Evolutionary conservation across 2,113 vertebrate species (phyloP), one percentile per base, ranked within the genome.

Genomic region (Lepus americanus): DNA sequence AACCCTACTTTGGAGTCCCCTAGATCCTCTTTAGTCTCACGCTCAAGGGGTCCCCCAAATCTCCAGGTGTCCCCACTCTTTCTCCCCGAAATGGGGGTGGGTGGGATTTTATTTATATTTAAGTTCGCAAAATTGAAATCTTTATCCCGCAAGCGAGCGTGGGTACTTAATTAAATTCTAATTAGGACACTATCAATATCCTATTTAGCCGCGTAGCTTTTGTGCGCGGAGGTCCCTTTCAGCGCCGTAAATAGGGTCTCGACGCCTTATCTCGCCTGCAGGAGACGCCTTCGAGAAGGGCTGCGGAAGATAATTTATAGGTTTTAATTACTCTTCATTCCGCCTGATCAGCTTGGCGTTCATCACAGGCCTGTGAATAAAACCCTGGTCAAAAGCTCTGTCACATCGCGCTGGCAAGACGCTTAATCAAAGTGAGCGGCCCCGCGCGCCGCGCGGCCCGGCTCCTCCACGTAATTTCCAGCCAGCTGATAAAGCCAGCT

Each of bases 271-370:
- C 99, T 99, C 99, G 98, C 98, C 98, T 98, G 98, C 99, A 99
- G 99, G 99, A 99, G 98, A 99, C 99, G 98, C 98, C 98, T 44
- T 99, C 98, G 99, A 99, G 99, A 99, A 99, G 98, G 98, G 97
- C 98, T 98, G 98, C 98, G 97, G 97, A 98, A 99, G 99, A 99
- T 99, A 99, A 99, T 99, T 99, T 99, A 99, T 99, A 99, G 99
- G 99, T 99, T 99, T 99, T 99, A 99, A 99, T 99, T 99, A 99
- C 99, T 99, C 99, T 99, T 99, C 99, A 99, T 99, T 99, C 99
- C 99, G 99, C 99, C 99, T 99, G 99, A 99, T 99, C 99, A 99
- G 99, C 98, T 99, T 99, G 98, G 98, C 98, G 99, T 99, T 99
- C 99, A 99, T 99, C 99, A 99, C 99, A 98, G 98, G 98, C 98